Percentiles rank a stretch among this genome's conserved stretches.
Conservation (phyloP, 2,113 vertebrate genomes). For the Petroica traversi region DNA sequence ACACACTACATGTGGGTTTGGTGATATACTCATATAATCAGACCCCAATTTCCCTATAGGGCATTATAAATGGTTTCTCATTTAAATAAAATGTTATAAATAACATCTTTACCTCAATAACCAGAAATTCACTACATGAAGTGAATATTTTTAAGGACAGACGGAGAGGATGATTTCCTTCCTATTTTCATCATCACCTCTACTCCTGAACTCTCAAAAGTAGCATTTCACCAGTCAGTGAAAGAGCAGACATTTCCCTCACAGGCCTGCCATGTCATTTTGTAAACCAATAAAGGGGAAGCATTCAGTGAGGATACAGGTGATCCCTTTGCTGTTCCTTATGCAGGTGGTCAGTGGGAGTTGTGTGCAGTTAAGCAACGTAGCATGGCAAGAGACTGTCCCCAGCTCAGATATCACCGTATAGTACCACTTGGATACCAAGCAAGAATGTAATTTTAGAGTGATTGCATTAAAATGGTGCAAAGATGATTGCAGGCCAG, state of each 20-base stretch:
- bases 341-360: not conserved
- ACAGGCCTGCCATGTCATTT: not conserved
- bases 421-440: not conserved
- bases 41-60: not conserved
- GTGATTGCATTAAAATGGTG: not conserved
- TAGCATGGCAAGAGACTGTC: not conserved
- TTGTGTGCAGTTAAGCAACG: not conserved
- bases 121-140: not conserved
- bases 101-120: not conserved
- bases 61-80: not conserved
- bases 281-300: not conserved
- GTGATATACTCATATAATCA: not conserved
- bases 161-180: not conserved
- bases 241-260: not conserved
- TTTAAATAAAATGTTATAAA: not conserved
- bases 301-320: not conserved
- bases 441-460: not conserved
- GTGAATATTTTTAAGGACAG: not conserved
- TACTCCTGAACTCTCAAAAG: not conserved
- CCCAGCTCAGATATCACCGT: rapidly evolving
- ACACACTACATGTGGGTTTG: not conserved
- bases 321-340: not conserved
- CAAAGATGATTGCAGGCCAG: not conserved
- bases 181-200: not conserved
- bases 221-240: not conserved